phyloP scores from a whole-genome alignment of 2,113 vertebrate species.

The Todiramphus saurophagus region DNA sequence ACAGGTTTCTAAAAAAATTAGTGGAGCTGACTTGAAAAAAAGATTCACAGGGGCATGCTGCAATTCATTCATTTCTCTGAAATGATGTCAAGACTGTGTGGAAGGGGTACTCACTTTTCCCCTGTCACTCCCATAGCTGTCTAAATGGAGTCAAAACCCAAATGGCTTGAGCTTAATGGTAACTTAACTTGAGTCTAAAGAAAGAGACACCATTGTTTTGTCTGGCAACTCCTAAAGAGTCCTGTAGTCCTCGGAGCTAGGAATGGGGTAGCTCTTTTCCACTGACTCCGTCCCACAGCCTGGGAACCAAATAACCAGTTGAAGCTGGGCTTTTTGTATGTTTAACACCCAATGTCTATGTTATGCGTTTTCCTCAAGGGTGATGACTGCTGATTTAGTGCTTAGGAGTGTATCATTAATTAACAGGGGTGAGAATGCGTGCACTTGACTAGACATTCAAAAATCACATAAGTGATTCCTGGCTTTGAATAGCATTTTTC shows the following conservation, averaged over 20 bases:
- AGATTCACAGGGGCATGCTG: not conserved
- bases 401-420: constrained; percentile 44
- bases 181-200: not conserved
- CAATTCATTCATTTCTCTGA: not conserved
- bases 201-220: not conserved
- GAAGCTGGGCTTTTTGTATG: constrained; percentile 23
- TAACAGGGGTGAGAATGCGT: constrained; percentile 25
- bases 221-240: not conserved
- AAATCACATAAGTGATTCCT: not conserved
- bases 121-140: not conserved
- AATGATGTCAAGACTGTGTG: not conserved
- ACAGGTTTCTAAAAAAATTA: not conserved
- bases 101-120: accelerated
- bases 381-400: constrained; percentile 18
- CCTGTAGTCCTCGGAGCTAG: not conserved
- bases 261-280: not conserved
- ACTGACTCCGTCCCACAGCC: not conserved
- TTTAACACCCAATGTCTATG: not conserved
- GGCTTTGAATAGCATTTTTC: not conserved
- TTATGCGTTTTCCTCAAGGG: constrained; percentile 28
- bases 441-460: not conserved
- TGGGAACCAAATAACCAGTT: not conserved
- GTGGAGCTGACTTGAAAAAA: not conserved
- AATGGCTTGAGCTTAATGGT: not conserved
- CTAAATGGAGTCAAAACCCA: not conserved